Conservation (phyloP, 2,888 invertebrate species). For the Orchestes rusci region DNA sequence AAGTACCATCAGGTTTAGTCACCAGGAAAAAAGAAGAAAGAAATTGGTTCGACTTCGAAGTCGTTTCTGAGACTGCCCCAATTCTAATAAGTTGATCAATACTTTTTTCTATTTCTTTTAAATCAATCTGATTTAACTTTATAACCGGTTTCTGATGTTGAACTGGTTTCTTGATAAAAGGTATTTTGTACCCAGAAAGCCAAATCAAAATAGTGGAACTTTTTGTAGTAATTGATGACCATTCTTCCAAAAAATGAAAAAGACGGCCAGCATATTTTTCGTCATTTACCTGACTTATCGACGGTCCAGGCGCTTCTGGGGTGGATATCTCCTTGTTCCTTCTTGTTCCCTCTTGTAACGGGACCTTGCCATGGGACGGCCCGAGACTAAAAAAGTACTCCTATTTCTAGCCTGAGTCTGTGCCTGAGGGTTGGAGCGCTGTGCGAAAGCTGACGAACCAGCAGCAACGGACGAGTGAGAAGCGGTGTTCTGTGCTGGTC, state of each 20-base stretch:
- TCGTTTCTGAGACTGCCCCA: conserved; percentile 12
- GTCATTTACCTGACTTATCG: conserved; percentile 5
- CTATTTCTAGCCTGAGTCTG: no score
- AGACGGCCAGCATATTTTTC: conserved; percentile 9
- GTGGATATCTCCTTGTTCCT: conserved; percentile 5
- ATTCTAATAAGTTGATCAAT: not conserved
- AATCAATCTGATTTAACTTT: no score
- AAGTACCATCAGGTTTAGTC: conserved; percentile 18
- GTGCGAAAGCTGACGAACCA: no score
- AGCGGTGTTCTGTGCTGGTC: no score
- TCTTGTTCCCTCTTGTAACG: conserved; percentile 12
- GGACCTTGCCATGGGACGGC: conserved; percentile 4
- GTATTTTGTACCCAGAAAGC: conserved; percentile 9
- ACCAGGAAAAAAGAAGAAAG: conserved; percentile 19
- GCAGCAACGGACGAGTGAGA: no score
- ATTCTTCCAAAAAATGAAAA: conserved; percentile 9
- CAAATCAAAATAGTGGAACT: conserved; percentile 4
- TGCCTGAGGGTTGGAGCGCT: no score
- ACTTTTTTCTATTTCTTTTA: not conserved
- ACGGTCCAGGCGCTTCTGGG: not conserved
- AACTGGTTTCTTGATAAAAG: conserved; percentile 5
- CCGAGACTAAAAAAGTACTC: conserved; percentile 15
- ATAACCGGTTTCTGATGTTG: conserved; percentile 2
- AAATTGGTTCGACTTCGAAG: conserved; percentile 15
- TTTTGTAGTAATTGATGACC: conserved; percentile 7